A percentile compares a stretch with the other conserved stretches of the same genome.
Conservation (phyloP, 2,888 invertebrate genomes). For the Falcaria lacertinaria region DNA sequence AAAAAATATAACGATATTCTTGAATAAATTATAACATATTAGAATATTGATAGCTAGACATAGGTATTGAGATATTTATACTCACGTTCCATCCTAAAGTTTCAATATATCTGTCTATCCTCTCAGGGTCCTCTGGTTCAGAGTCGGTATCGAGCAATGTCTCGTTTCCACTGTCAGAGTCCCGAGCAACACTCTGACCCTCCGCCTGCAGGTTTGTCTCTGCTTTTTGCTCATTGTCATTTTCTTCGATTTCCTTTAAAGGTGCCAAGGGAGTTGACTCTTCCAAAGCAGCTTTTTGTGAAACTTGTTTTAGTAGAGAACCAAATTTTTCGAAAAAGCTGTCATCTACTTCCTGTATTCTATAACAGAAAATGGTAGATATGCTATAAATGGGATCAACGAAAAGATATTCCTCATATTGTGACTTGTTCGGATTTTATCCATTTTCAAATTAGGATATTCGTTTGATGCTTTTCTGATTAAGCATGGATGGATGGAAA, state of each 20-base stretch:
- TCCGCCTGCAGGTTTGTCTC: constrained; percentile 59
- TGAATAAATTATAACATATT: no score
- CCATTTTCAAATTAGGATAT: no score
- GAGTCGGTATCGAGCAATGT: constrained; percentile 82
- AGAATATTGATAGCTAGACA: no score
- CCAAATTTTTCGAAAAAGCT: constrained; percentile 92
- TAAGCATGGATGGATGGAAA: no score
- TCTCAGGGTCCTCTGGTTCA: constrained; percentile 82
- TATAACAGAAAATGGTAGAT: constrained; percentile 71
- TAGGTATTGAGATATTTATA: constrained; percentile 27
- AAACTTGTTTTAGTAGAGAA: constrained; percentile 83
- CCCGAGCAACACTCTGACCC: constrained; percentile 49
- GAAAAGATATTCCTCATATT: no score
- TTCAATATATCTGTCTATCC: constrained; percentile 81
- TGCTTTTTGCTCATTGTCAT: constrained; percentile 60
- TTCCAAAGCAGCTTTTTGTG: constrained; percentile 77
- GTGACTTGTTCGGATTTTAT: no score
- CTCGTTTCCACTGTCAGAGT: constrained; percentile 76
- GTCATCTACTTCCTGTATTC: constrained; percentile 90
- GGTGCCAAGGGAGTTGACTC: constrained; percentile 79
- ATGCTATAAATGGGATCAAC: no score
- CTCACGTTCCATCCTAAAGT: constrained; percentile 89
- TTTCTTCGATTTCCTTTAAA: constrained; percentile 62
- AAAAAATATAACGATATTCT: no score
- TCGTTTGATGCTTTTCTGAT: no score